phyloP scores from a whole-genome alignment of 2,888 invertebrate genomes.

The Trichogramma dendrolimi region DNA sequence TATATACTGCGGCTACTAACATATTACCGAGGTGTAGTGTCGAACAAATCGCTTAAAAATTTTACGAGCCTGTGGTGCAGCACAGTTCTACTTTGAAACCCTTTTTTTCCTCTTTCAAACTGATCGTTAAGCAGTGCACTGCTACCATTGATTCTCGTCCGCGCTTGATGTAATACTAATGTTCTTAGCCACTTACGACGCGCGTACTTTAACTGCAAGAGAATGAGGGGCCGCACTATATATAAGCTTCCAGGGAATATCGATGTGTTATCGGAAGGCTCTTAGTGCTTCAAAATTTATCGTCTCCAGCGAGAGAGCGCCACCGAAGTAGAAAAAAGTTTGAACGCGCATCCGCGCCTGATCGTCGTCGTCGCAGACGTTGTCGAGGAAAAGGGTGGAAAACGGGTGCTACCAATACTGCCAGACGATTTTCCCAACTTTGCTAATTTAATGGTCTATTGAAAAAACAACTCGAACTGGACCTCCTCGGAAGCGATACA shows the following conservation, averaged over 20 bases:
- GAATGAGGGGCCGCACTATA: not conserved
- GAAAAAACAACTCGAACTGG: too few species aligned
- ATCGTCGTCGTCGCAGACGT: too few species aligned
- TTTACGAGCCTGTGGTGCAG: constrained; percentile 40
- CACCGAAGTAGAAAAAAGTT: too few species aligned
- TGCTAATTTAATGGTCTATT: too few species aligned
- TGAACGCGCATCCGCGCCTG: too few species aligned
- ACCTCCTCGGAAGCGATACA: too few species aligned
- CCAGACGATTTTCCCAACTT: too few species aligned
- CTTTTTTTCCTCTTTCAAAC: constrained; percentile 36
- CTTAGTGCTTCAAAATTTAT: too few species aligned
- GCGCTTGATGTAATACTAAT: constrained; percentile 35
- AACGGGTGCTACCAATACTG: too few species aligned
- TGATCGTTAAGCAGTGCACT: constrained; percentile 35
- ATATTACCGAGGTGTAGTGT: not conserved
- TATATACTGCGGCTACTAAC: not conserved
- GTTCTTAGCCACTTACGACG: constrained; percentile 40
- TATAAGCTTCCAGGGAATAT: constrained; percentile 11
- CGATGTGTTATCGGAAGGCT: constrained; percentile 12
- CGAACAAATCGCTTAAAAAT: constrained; percentile 46
- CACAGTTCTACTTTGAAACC: constrained; percentile 42
- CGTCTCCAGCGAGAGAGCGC: too few species aligned
- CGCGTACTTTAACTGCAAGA: constrained; percentile 25
- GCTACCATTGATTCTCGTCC: constrained; percentile 33
- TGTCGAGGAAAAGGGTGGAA: too few species aligned